Percentiles rank a stretch among this genome's conserved stretches.
Evolutionary conservation across 2,797 vertebrate genomes (phyloP).

Genomic region (Thaleichthys pacificus): DNA sequence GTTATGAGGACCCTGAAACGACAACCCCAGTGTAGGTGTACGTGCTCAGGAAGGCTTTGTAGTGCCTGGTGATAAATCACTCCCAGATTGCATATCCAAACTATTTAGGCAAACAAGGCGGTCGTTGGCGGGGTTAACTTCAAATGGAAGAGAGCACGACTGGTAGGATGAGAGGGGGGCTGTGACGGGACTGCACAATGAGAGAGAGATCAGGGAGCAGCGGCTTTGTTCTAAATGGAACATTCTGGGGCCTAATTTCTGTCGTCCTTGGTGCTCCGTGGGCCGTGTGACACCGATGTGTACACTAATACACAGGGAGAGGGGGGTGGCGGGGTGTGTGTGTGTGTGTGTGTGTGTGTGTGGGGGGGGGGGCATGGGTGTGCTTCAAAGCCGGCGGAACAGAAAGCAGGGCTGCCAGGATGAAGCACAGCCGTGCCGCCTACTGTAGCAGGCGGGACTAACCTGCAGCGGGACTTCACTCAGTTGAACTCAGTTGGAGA

Average conservation of each 20-base stretch:
- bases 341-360: no score
- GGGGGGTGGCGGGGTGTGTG: background rate
- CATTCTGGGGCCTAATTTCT: slow-evolving; percentile 44
- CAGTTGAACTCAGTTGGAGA: no score
- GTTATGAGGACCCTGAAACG: background rate
- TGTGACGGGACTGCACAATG: slow-evolving; percentile 60
- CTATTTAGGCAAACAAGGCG: slow-evolving; percentile 60
- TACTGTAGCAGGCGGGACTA: no score
- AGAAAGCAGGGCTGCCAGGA: background rate
- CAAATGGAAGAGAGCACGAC: slow-evolving; percentile 51
- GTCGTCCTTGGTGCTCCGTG: slow-evolving; percentile 53
- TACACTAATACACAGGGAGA: slow-evolving; percentile 40
- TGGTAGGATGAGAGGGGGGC: slow-evolving; percentile 28
- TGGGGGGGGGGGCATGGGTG: no score
- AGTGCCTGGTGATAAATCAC: slow-evolving; percentile 57
- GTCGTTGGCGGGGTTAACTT: slow-evolving; percentile 55
- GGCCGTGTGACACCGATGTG: slow-evolving; percentile 45
- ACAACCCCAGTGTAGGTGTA: background rate
- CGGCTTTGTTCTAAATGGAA: slow-evolving; percentile 46
- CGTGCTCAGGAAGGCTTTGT: slow-evolving; percentile 28
- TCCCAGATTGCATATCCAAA: slow-evolving; percentile 59
- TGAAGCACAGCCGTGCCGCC: no score
- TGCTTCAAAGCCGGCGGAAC: background rate
- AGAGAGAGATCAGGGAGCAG: slow-evolving; percentile 41
- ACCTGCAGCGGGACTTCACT: no score